Base-by-base conservation (phyloP, 2,113 vertebrate species). In the Bostrychus sinensis region DNA sequence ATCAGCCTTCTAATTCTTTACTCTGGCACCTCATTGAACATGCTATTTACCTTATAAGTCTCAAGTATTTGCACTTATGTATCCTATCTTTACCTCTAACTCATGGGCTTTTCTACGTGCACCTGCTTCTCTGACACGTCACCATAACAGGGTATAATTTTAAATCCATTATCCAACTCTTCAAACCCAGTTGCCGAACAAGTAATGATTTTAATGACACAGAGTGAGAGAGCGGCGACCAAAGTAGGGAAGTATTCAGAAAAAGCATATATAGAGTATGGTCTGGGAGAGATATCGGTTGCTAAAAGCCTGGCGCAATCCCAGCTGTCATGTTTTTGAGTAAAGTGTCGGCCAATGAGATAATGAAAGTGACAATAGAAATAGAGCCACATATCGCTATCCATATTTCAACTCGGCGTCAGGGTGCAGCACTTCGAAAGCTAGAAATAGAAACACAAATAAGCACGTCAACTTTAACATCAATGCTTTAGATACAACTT, bases 101-200 rank as follows among this genome's bases (percentile, higher is more conserved):
- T 7, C 7, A 7, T 20, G 16, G 36, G 22, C n/a, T 1, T 5
- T n/a, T 23, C 50, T 64, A 22, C 5, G 6, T 39, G 30, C 51
- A 22, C 17, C 23, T 17, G 0, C 10, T 5, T 30, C 38, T 19
- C 56, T 63, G 54, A 42, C 60, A 54, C 46, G 41, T 7, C 28
- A 34, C 13, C 4, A 39, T 20, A 55, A 37, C 48, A 20, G 62
- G 60, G 14, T 75, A 4, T 72, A 26, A 83, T 81, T 76, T 73
- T n/a, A 22, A 72, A 72, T 54, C 62, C 75, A 83, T 81, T 70
- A 77, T 62, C 60, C 13, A 41, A 34, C 71, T 55, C 53, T 62
- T 68, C 25, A 69, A 59, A 43, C 28, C 10, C 0, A 17, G 43
- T 14, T n/a, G 68, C 61, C 46, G 43, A 80, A 43, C 32, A 16